phyloP scores from a whole-genome alignment of 2,888 invertebrate species.

The Dichetophora obliterata region DNA sequence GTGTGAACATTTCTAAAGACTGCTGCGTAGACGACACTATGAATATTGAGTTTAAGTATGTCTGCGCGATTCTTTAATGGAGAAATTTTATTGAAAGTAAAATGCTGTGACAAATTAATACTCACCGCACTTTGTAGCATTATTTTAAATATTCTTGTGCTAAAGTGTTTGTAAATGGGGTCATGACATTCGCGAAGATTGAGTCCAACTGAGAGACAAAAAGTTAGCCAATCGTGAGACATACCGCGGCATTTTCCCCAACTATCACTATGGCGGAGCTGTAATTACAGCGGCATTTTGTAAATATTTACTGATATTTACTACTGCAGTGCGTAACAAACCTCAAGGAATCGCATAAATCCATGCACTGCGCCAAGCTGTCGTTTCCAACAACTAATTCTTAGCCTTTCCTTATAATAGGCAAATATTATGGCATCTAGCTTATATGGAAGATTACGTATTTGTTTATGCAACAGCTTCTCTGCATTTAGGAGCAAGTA shows the following conservation, averaged over 20 bases:
- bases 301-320: neutral
- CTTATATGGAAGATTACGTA: neutral
- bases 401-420: slow-evolving; percentile 60
- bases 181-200: slow-evolving; percentile 62
- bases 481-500: slow-evolving; percentile 54
- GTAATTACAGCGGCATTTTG: neutral
- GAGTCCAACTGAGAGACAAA: slow-evolving; percentile 64
- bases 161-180: slow-evolving; percentile 58
- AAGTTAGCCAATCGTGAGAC: slow-evolving; percentile 50
- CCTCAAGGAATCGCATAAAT: slow-evolving; percentile 59
- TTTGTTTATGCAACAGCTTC: slow-evolving; percentile 47
- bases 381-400: slow-evolving; percentile 60
- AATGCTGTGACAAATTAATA: neutral
- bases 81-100: neutral
- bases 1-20: slow-evolving; percentile 58
- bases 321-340: slow-evolving; percentile 29
- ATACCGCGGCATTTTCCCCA: slow-evolving; percentile 42
- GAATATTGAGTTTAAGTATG: slow-evolving; percentile 61
- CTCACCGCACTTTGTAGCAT: slow-evolving; percentile 60
- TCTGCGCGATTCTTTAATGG: slow-evolving; percentile 51
- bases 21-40: slow-evolving; percentile 64
- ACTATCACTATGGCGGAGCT: slow-evolving; percentile 48
- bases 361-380: slow-evolving; percentile 63
- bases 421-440: slow-evolving; percentile 52
- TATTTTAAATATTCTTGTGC: slow-evolving; percentile 58